A percentile compares a stretch with the other conserved stretches of the same genome.
Conservation (phyloP, 2,113 vertebrate genomes). For the Hippocampus mohnikei region DNA sequence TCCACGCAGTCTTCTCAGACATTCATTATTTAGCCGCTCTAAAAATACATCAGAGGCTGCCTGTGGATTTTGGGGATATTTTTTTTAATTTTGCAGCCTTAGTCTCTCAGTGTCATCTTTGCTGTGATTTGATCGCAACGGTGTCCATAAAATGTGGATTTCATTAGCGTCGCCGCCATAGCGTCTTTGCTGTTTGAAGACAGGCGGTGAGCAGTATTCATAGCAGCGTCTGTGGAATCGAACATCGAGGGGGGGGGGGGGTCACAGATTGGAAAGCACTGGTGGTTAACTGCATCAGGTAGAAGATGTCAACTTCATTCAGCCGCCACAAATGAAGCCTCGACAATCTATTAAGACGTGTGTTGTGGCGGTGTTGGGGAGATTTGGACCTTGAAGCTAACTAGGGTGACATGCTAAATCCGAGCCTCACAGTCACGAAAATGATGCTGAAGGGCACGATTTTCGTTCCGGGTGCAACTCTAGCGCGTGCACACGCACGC, state of each 20-base stretch:
- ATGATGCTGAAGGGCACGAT: neutral
- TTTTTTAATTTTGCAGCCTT: neutral
- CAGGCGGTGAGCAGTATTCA: neutral
- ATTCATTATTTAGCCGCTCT: constrained; percentile 74
- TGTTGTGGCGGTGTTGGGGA: neutral
- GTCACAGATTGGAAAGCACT: constrained; percentile 57
- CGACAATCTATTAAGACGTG: neutral
- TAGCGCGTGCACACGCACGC: neutral
- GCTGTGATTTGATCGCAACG: constrained; percentile 2
- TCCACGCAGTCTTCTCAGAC: constrained; percentile 67
- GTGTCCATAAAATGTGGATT: neutral
- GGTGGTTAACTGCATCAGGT: constrained; percentile 61
- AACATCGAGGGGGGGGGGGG: constrained; percentile 60
- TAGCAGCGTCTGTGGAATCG: constrained; percentile 58
- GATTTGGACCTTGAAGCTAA: neutral
- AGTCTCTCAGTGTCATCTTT: constrained; percentile 59
- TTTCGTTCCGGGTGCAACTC: no score
- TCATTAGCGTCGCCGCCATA: neutral
- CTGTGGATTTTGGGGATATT: constrained; percentile 18
- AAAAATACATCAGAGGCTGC: constrained; percentile 75
- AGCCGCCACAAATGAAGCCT: constrained; percentile 17
- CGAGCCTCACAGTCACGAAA: neutral
- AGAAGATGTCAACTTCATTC: constrained; percentile 70
- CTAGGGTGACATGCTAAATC: neutral
- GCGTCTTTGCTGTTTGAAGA: neutral